Conservation (phyloP, 2,888 invertebrate genomes). For the Andrena praecox region DNA sequence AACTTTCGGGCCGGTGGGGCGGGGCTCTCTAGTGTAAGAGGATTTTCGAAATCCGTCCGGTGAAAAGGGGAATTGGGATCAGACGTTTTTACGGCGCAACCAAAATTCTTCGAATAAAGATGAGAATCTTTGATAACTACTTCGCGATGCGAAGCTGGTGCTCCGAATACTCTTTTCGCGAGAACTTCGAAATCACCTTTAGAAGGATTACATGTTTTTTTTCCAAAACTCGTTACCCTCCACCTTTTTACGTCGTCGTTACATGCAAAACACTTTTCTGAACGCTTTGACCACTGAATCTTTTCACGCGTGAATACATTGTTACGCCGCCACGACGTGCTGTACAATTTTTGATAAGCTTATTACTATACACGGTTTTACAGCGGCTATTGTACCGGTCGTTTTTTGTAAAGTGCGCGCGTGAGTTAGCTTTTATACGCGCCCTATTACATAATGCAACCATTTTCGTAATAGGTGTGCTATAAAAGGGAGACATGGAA, state of each 20-base stretch:
- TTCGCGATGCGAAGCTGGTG: neutral
- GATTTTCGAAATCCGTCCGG: conserved; percentile 12
- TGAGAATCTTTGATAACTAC: neutral
- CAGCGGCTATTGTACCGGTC: conserved; percentile 17
- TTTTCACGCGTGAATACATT: neutral
- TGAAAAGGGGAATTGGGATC: neutral
- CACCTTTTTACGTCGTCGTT: neutral
- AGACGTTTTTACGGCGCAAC: neutral
- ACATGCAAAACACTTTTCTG: neutral
- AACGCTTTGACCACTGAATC: neutral
- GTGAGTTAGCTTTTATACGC: conserved; percentile 1
- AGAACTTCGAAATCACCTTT: neutral
- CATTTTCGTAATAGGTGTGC: conserved; percentile 1
- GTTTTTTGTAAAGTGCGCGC: conserved; percentile 20
- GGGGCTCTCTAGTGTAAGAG: neutral
- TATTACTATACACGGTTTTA: conserved; percentile 10
- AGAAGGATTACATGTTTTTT: neutral
- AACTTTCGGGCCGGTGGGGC: neutral
- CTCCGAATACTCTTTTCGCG: neutral
- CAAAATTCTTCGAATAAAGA: conserved; percentile 2
- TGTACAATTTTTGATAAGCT: conserved; percentile 35
- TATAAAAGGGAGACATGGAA: neutral
- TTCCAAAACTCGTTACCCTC: neutral
- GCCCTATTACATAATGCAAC: neutral
- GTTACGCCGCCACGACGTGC: neutral